Conservation (phyloP, 35 echinoderm and acorn worm species). For the Hemicentrotus pulcherrimus region DNA sequence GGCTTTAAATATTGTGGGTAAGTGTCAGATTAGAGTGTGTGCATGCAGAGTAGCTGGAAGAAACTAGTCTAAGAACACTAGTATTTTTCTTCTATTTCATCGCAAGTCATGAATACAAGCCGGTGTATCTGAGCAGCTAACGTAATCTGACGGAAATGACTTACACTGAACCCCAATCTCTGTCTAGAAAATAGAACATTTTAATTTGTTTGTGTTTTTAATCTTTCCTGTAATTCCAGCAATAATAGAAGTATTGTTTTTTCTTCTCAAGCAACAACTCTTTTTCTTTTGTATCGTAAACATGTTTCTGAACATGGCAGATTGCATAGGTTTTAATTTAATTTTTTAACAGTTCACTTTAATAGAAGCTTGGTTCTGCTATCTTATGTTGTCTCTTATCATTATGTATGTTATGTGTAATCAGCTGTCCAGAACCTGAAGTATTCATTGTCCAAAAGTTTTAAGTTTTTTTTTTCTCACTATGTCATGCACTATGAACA, state of each 20-base stretch:
- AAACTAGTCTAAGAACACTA: no score
- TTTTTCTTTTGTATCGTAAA: background rate
- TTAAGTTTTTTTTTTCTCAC: background rate
- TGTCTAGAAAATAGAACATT: no score
- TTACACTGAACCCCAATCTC: no score
- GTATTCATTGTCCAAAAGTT: background rate
- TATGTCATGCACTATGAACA: background rate
- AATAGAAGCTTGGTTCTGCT: background rate
- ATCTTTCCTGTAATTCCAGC: background rate
- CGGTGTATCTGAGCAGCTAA: no score
- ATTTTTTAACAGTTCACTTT: background rate
- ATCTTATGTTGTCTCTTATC: background rate
- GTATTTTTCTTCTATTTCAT: no score
- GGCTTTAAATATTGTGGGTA: no score
- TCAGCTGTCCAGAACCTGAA: background rate
- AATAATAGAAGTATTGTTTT: background rate
- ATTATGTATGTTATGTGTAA: background rate
- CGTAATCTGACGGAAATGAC: no score
- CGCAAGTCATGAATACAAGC: no score
- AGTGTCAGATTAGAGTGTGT: no score
- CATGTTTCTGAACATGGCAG: background rate
- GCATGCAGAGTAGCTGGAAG: no score
- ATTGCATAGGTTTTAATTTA: background rate
- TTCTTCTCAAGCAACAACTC: background rate
- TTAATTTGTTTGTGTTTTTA: no score